Percentiles rank a stretch among this genome's conserved stretches.
phyloP scores from a whole-genome alignment of 2,113 vertebrate genomes.

The Ochotona curzoniae region DNA sequence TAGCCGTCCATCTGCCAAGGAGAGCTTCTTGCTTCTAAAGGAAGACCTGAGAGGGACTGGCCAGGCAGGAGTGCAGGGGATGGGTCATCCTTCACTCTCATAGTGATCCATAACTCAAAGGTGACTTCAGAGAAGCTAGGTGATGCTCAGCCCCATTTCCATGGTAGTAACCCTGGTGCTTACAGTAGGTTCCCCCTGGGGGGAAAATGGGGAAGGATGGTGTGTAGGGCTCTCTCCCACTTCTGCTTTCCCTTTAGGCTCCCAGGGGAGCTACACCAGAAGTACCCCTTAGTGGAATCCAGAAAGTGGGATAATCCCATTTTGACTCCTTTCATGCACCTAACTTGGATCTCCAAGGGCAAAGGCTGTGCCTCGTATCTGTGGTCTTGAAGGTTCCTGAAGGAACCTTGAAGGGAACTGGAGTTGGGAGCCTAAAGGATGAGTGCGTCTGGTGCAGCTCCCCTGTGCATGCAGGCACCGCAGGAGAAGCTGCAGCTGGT shows the following conservation, averaged over 20 bases:
- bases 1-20: neutral
- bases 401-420: too few species aligned
- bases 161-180: conserved; percentile 3
- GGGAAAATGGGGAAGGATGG: neutral
- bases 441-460: too few species aligned
- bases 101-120: conserved; percentile 37
- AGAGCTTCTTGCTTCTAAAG: neutral
- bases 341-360: too few species aligned
- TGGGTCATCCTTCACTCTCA: neutral
- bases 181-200: neutral
- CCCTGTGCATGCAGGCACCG: too few species aligned
- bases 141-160: neutral
- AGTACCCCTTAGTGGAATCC: too few species aligned
- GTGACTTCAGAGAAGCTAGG: conserved; percentile 61
- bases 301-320: too few species aligned
- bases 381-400: too few species aligned
- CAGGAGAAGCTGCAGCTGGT: too few species aligned
- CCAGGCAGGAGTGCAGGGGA: neutral
- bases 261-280: neutral
- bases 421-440: too few species aligned
- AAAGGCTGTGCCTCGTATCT: too few species aligned
- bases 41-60: neutral
- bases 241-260: conserved; percentile 60
- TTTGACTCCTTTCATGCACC: too few species aligned
- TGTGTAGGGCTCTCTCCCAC: conserved; percentile 40